A percentile compares a stretch with the other conserved stretches of the same genome.
These are phyloP conservation scores for Eidolon helvum DNA, from an alignment of 2,113 vertebrate species.

Conservation along the genomic window DNA sequence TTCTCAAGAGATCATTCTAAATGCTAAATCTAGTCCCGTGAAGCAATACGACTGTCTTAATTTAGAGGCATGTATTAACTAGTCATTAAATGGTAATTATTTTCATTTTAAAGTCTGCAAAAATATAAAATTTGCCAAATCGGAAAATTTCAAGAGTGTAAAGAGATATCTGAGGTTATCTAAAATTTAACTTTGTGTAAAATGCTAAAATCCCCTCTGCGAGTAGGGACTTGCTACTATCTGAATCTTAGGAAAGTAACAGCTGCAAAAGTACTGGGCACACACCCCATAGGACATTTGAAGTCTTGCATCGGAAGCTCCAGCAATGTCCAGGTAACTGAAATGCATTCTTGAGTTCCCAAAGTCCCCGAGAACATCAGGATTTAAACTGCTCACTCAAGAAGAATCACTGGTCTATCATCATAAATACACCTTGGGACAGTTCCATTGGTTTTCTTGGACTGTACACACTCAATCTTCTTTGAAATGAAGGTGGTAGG, in stretches of 20 bases:
- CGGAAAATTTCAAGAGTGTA: not conserved
- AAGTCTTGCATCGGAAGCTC: not conserved
- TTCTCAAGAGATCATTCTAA: not conserved
- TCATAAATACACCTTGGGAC: rapidly evolving
- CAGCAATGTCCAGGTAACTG: not conserved
- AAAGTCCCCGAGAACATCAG: not conserved
- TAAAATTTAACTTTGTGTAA: not conserved
- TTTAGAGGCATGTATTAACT: not conserved
- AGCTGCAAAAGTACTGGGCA: not conserved
- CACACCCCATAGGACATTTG: rapidly evolving
- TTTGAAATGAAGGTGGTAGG: not conserved
- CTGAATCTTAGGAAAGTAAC: not conserved
- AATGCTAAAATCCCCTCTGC: not conserved
- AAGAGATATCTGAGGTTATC: not conserved
- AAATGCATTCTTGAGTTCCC: not conserved
- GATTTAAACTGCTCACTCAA: not conserved
- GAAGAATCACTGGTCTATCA: not conserved
- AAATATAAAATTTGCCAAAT: not conserved
- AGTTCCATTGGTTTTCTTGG: not conserved
- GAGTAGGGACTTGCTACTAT: not conserved
- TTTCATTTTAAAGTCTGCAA: slow-evolving; percentile 24
- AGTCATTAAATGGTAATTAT: not conserved
- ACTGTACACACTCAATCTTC: not conserved
- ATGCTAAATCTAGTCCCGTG: not conserved
- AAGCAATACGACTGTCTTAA: not conserved